These are phyloP conservation scores for Numenius arquata DNA, from an alignment of 2,113 vertebrate genomes.

Conservation along the genomic window DNA sequence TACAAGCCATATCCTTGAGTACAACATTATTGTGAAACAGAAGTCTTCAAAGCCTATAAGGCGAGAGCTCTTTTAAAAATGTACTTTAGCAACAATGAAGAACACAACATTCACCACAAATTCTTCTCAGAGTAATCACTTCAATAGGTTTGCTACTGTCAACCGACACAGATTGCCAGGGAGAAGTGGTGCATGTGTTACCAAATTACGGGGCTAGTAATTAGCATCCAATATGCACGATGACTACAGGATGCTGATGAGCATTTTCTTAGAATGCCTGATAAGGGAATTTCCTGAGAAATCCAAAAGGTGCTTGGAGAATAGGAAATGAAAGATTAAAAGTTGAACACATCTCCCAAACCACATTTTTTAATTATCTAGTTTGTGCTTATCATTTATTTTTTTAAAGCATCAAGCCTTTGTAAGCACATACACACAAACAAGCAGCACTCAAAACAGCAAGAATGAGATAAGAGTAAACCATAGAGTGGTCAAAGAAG, in stretches of 20 bases:
- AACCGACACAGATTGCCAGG: background rate
- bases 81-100: background rate
- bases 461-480: background rate
- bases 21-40: background rate
- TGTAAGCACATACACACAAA: background rate
- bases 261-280: background rate
- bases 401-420: background rate
- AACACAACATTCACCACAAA: background rate
- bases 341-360: background rate
- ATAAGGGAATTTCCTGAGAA: background rate
- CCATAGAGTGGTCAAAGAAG: fast-evolving
- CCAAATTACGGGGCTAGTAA: background rate
- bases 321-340: conserved; percentile 28
- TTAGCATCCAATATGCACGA: background rate
- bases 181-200: background rate
- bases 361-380: background rate
- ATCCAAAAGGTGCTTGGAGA: background rate
- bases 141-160: background rate
- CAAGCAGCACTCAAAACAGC: background rate
- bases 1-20: background rate
- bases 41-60: background rate
- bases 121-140: background rate
- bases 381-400: background rate
- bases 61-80: background rate
- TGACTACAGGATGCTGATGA: background rate